phyloP scores from a whole-genome alignment of 2,888 invertebrate species.

The Hydropsyche betteni region DNA sequence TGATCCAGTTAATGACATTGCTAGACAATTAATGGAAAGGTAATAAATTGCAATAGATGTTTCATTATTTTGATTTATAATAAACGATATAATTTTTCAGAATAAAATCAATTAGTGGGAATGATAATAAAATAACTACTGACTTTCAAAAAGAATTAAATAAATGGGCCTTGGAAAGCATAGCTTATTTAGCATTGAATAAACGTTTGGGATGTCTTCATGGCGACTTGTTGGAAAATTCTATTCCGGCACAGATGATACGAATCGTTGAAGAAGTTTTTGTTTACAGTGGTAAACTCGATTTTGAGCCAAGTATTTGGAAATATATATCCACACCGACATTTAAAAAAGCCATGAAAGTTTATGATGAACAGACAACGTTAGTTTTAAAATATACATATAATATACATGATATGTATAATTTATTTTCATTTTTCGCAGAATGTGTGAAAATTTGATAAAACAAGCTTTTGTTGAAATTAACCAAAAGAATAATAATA shows the following conservation, averaged over 20 bases:
- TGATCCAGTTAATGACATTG: constrained; percentile 63
- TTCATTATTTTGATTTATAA: too few relatives aligned
- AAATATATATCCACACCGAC: constrained; percentile 54
- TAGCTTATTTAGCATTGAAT: constrained; percentile 52
- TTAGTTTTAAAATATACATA: constrained; percentile 27
- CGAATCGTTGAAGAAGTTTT: constrained; percentile 51
- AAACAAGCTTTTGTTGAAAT: constrained; percentile 56
- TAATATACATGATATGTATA: neutral
- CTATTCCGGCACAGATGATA: constrained; percentile 46
- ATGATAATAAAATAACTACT: constrained; percentile 49
- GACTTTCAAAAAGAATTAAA: constrained; percentile 52
- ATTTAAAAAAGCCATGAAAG: constrained; percentile 56
- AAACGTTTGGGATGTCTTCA: constrained; percentile 52
- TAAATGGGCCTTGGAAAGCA: constrained; percentile 53
- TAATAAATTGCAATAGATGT: neutral
- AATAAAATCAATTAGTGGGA: constrained; percentile 50
- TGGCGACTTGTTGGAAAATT: constrained; percentile 50
- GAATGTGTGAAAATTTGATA: constrained; percentile 56
- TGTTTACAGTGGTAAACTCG: constrained; percentile 53
- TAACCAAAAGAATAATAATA: constrained; percentile 51
- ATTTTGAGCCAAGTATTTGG: constrained; percentile 56
- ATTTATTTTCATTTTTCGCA: constrained; percentile 36
- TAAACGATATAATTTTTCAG: constrained; percentile 43
- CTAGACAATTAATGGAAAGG: constrained; percentile 57
- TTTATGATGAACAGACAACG: constrained; percentile 55